Conservation (phyloP, 2,113 vertebrate species). For the human region GRCh38 chr6:133258501-133259000, state of each 20-base stretch:
- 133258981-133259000: slow-evolving; percentile 19
- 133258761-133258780: background rate
- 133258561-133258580: background rate
- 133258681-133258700: background rate
- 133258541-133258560: background rate
- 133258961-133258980: slow-evolving; percentile 25
- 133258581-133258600: background rate
- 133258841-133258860: background rate
- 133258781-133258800: background rate
- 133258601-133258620: background rate
- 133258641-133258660: background rate
- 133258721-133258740: background rate
- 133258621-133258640: background rate
- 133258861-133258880: slow-evolving; percentile 26
- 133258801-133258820: background rate
- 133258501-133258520: background rate
- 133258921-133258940: slow-evolving; percentile 1
- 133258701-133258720: background rate
- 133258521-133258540: too few species aligned
- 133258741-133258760: background rate
- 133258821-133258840: background rate
- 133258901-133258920: background rate
- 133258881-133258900: slow-evolving; percentile 1
- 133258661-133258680: background rate
- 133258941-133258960: slow-evolving; percentile 32